Evolutionary conservation across 2,113 vertebrate genomes (phyloP), one percentile per base, ranked within the genome.

Genomic region (Cinclus cinclus): DNA sequence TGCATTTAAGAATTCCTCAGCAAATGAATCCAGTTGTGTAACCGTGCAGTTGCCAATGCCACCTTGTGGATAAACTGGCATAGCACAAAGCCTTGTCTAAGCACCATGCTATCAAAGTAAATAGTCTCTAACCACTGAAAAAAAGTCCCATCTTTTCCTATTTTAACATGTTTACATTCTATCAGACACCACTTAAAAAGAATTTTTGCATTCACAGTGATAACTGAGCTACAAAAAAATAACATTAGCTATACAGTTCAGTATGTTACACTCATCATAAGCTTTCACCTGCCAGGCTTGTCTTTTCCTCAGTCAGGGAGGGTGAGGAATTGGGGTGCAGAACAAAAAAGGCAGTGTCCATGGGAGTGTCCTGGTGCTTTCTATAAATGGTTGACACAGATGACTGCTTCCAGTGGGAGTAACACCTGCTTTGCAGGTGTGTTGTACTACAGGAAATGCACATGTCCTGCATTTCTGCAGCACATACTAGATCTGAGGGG

Each of bases 1-100:
- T 62, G 39, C 3, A 0, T 33, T 63, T 14, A 47, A 35, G 55
- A 69, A 39, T 63, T 79, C 42, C 24, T 75, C 56, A 58, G 62
- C 14, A 76, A 58, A 37, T 4, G 5, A 56, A 28, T 10, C 77
- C 50, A 35, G 16, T 24, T 62, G 23, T 30, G 64, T 35, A 39
- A 10, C 64, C 53, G 58, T 31, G 35, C 52, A 69, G 71, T 60
- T 81, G 47, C 83, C 33, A 69, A 0, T 82, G 97, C 97, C 98
- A 97, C 75, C 97, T 93, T 30, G 94, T 97, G 97, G 98, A 60
- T 47, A 17, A 2, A 17, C 6, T 17, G 35, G 53, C 49, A 24
- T 8, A 94, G 62, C 42, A 33, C 15, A 47, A 16, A n/a, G 27
- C 41, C 46, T 49, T 75, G 39, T 27, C 18, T 44, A 22, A 41